phyloP scores from a whole-genome alignment of 2,888 invertebrate species.

The Panzeria rudis region DNA sequence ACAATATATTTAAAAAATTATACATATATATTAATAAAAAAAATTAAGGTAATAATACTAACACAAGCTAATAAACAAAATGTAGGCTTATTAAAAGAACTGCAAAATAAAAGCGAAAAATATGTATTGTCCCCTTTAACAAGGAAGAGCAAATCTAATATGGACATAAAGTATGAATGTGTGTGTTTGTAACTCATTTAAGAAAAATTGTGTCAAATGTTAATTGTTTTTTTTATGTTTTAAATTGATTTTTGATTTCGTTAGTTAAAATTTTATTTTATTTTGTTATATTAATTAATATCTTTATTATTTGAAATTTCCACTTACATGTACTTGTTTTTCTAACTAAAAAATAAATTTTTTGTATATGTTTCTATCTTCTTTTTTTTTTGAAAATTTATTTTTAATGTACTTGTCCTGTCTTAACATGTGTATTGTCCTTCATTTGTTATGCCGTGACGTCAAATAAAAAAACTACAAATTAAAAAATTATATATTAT shows the following conservation, averaged over 20 bases:
- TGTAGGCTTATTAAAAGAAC: constrained; percentile 28
- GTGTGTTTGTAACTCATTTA: constrained; percentile 59
- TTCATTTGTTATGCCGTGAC: constrained; percentile 72
- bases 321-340: constrained; percentile 77
- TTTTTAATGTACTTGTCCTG: constrained; percentile 74
- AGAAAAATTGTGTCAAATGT: constrained; percentile 78
- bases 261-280: constrained; percentile 7
- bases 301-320: constrained; percentile 42
- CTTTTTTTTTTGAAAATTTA: constrained; percentile 64
- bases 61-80: constrained; percentile 65
- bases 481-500: constrained; percentile 64
- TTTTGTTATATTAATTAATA: constrained; percentile 8
- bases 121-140: neutral
- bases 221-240: constrained; percentile 72
- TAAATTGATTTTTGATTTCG: constrained; percentile 39
- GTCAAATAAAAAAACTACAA: constrained; percentile 58
- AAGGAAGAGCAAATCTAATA: constrained; percentile 4
- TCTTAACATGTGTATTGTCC: constrained; percentile 74
- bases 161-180: constrained; percentile 76
- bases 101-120: constrained; percentile 6
- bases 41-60: constrained; percentile 68
- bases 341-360: constrained; percentile 77
- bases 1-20: constrained; percentile 26
- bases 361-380: constrained; percentile 71
- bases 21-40: constrained; percentile 45